Conservation (phyloP, 1,140 invertebrate genomes). For the Reticulitermes speratus region DNA sequence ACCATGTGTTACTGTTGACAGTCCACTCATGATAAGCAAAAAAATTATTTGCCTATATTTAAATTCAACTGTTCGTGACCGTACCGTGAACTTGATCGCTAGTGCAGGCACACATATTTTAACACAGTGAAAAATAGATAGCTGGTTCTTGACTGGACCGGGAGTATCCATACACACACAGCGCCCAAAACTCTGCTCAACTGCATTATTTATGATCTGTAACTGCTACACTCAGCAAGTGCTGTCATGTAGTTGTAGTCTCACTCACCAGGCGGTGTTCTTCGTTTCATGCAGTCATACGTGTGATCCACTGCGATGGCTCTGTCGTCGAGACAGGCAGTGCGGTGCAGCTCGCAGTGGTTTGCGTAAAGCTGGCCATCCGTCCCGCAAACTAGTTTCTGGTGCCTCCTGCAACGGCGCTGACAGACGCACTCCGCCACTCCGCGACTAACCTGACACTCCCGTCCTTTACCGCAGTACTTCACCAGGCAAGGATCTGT, state of each 20-base stretch:
- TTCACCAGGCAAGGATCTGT: slow-evolving; percentile 63
- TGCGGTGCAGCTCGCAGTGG: slow-evolving; percentile 73
- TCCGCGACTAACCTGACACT: slow-evolving; percentile 58
- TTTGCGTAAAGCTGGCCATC: slow-evolving; percentile 72
- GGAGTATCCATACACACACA: no score
- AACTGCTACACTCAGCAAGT: background rate
- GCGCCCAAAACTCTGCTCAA: no score
- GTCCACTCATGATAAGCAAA: no score
- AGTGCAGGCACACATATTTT: no score
- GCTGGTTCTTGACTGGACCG: no score
- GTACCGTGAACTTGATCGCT: no score
- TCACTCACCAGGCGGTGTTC: background rate
- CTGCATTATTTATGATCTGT: background rate
- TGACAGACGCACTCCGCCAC: slow-evolving; percentile 64
- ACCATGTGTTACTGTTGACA: no score
- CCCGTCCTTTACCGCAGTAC: slow-evolving; percentile 67
- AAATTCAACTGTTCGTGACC: no score
- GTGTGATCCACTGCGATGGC: slow-evolving; percentile 58
- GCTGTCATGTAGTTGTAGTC: background rate
- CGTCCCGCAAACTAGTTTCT: slow-evolving; percentile 65
- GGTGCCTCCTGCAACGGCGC: slow-evolving; percentile 52
- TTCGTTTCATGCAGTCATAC: slow-evolving; percentile 45
- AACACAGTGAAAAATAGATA: no score
- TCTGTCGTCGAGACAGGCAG: slow-evolving; percentile 61
- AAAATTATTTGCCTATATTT: no score